phyloP scores from a whole-genome alignment of 2,797 vertebrate species.

The Enteromius unitaeniatus region DNA sequence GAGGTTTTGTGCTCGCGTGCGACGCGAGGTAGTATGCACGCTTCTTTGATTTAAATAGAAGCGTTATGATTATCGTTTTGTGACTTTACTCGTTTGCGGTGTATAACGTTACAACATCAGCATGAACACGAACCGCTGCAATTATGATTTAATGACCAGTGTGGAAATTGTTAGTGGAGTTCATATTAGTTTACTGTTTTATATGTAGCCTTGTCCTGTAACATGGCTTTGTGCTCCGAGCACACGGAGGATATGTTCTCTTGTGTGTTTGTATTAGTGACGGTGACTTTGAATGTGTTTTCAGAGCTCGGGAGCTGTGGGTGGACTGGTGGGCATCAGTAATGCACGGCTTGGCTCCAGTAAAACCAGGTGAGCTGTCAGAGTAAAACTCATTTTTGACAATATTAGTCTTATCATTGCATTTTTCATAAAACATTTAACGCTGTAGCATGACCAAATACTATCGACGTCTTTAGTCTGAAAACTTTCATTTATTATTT shows the following conservation, averaged over 20 bases:
- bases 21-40: not conserved
- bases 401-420: not conserved
- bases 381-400: not conserved
- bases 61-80: not conserved
- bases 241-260: not conserved
- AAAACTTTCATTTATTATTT: not conserved
- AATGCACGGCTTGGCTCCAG: constrained; percentile 81
- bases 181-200: not conserved
- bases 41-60: not conserved
- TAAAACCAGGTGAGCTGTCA: constrained; percentile 83
- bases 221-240: not conserved
- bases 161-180: not conserved
- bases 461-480: not conserved
- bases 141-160: not conserved
- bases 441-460: not conserved
- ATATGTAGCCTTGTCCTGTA: not conserved
- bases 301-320: constrained; percentile 78
- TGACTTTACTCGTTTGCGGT: not conserved
- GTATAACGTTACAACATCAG: not conserved
- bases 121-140: not conserved
- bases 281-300: not conserved
- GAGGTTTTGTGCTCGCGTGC: not conserved
- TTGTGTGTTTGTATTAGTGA: not conserved
- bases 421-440: not conserved
- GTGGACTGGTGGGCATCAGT: constrained; percentile 82